Base-by-base conservation (phyloP, 2,888 invertebrate species). In the Junonia oenone region DNA sequence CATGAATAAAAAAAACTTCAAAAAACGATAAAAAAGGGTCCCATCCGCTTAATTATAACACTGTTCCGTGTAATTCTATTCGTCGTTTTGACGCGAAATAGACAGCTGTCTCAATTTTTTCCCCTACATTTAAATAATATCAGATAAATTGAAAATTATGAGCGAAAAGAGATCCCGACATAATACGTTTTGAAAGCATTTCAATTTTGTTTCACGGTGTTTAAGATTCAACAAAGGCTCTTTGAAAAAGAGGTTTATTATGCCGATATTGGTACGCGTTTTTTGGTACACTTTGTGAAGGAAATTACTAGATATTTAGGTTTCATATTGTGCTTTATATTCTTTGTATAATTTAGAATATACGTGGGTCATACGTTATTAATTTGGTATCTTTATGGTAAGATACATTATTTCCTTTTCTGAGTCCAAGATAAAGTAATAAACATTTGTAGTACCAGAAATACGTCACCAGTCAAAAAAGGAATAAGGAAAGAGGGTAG, bases 1-100 rank as follows among this genome's bases (percentile, higher is more conserved):
- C 1, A 3, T n/a, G n/a, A 33, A 11, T 11, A 33, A 31, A 33
- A 33, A 33, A 2, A n/a, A 33, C 11, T 2, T n/a, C 11, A 33
- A 33, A 31, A n/a, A 11, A 33, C 11, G n/a, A 33, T n/a, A 33
- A 33, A 33, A n/a, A n/a, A 3, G n/a, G n/a, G n/a, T n/a, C n/a
- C 4, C n/a, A 33, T n/a, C n/a, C 19, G 46, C 27, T 47, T 33
- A 47, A 47, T 47, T 48, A 19, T 35, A 22, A 22, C 33, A 35
- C 35, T 22, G 35, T 13, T 48, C n/a, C 8, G 22, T 17, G 19
- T 22, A 35, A 48, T 48, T 48, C 35, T 19, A 22, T 48, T 35
- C 13, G 19, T n/a, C 35, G 48, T 26, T 47, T 47, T 33, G 31
- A 48, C 4, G 22, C 14, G 5, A 35, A 35, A 48, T 19, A 35